These are phyloP conservation scores for Athetis lepigone DNA, from an alignment of 2,888 invertebrate genomes.

Conservation along the genomic window DNA sequence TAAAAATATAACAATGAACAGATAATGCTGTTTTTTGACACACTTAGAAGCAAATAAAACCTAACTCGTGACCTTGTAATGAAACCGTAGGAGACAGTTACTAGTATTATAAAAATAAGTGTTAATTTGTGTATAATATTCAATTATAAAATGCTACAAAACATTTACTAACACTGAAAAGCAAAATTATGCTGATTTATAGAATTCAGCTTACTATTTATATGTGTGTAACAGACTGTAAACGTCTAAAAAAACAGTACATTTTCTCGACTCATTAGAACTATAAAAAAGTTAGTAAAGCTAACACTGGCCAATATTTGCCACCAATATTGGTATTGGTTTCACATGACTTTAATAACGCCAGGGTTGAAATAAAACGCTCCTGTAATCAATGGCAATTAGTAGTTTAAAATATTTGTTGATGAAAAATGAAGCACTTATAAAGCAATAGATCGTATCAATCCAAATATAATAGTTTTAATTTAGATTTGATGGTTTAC, in stretches of 20 bases:
- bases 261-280: constrained; percentile 41
- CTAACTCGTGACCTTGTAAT: too few species aligned
- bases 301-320: constrained; percentile 19
- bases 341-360: not conserved
- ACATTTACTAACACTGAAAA: too few species aligned
- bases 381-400: not conserved
- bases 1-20: too few species aligned
- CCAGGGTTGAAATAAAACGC: constrained; percentile 12
- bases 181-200: too few species aligned
- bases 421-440: not conserved
- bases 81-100: too few species aligned
- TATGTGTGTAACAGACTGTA: constrained; percentile 39
- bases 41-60: too few species aligned
- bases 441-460: not conserved
- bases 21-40: too few species aligned
- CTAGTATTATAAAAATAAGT: too few species aligned
- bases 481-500: not conserved
- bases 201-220: constrained; percentile 32
- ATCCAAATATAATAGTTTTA: not conserved
- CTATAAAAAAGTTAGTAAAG: constrained; percentile 25
- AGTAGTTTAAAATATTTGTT: not conserved
- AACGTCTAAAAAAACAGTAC: constrained; percentile 29
- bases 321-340: constrained; percentile 28
- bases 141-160: too few species aligned
- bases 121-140: too few species aligned